Percentiles rank a stretch among this genome's conserved stretches.
phyloP scores from a whole-genome alignment of 2,888 invertebrate genomes.

The Beris morrisii region DNA sequence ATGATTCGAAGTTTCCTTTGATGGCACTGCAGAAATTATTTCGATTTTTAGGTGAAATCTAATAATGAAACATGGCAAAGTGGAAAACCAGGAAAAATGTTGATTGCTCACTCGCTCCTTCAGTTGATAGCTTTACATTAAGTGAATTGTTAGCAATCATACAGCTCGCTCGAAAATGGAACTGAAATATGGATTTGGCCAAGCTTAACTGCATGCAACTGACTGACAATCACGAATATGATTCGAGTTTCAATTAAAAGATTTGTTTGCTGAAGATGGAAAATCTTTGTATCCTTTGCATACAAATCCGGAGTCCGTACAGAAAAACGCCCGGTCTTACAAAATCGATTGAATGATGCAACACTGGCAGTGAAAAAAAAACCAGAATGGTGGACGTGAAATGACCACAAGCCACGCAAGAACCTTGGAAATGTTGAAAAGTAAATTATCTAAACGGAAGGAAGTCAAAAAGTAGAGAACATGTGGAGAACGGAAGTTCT shows the following conservation, averaged over 20 bases:
- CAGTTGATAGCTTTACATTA: no score
- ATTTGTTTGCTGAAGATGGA: no score
- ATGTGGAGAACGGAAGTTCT: constrained; percentile 26
- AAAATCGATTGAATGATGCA: constrained; percentile 4
- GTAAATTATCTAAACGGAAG: constrained; percentile 29
- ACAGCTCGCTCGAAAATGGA: no score
- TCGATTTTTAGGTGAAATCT: constrained; percentile 7
- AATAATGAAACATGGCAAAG: constrained; percentile 4
- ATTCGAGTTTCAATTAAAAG: no score
- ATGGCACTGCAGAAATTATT: constrained; percentile 12
- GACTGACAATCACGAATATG: no score
- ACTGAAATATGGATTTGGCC: no score
- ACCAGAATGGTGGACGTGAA: neutral
- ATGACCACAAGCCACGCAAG: constrained; percentile 28
- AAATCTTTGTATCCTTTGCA: no score
- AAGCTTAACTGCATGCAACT: no score
- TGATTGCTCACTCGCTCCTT: no score
- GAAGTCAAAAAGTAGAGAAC: constrained; percentile 28
- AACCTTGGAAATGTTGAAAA: constrained; percentile 26
- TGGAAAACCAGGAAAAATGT: neutral
- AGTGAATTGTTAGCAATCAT: no score
- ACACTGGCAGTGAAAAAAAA: neutral
- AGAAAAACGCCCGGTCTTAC: no score
- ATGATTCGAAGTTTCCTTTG: constrained; percentile 7
- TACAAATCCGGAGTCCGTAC: no score